A percentile compares a stretch with the other conserved stretches of the same genome.
Evolutionary conservation across 30 jellyfish, hydroid and myxozoan species (phyloP).

Genomic region (Hydractinia symbiolongicarpus): DNA sequence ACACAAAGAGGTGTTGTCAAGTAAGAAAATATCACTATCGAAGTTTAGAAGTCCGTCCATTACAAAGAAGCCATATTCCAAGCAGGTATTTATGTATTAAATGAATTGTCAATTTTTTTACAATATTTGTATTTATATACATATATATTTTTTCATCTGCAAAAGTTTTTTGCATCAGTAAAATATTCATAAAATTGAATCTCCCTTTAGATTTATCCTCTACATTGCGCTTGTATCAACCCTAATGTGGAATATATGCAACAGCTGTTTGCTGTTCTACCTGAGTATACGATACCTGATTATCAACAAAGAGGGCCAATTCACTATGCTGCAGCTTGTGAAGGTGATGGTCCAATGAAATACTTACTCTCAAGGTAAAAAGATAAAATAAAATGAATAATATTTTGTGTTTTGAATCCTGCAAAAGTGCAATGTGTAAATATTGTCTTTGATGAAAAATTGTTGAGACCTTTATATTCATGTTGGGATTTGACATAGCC

Average conservation of each 20-base stretch:
- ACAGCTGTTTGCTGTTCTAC: conserved; percentile 38
- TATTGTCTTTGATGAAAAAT: too few relatives aligned
- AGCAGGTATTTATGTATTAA: neutral
- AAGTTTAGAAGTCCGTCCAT: conserved; percentile 47
- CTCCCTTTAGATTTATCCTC: conserved; percentile 10
- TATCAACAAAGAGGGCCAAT: conserved; percentile 33
- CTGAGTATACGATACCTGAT: conserved; percentile 37
- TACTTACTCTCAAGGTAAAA: conserved; percentile 42
- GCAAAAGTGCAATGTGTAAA: too few relatives aligned
- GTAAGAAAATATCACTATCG: conserved; percentile 41
- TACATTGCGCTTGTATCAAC: conserved; percentile 64
- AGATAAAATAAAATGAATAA: neutral
- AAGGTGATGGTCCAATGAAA: conserved; percentile 72
- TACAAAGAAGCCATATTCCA: conserved; percentile 43
- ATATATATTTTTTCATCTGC: neutral
- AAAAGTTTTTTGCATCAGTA: neutral
- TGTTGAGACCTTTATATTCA: too few relatives aligned
- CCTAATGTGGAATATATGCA: conserved; percentile 54
- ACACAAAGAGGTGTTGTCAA: conserved; percentile 43
- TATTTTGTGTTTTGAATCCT: neutral
- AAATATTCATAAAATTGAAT: neutral
- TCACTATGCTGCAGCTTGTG: conserved; percentile 86
- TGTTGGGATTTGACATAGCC: too few relatives aligned
- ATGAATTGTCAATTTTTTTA: neutral
- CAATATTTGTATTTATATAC: neutral